Base-by-base conservation (phyloP, 2,797 vertebrate species). In the Esox lucius region DNA sequence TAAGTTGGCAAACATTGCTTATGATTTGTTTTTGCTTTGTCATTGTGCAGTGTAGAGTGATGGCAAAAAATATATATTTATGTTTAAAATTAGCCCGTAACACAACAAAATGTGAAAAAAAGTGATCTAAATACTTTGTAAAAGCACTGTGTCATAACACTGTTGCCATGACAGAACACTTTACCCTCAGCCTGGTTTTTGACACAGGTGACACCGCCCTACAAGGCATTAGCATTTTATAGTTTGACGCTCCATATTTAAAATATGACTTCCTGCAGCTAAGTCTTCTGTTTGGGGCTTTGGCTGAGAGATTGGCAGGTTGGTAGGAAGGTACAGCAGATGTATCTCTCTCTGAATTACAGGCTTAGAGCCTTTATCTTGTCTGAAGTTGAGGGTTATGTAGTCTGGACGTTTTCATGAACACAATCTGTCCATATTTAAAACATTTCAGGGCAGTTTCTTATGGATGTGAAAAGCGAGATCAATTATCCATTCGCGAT, bases 351-450 rank as follows among this genome's bases (percentile, higher is more conserved):
- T 51, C 17, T n/a, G n/a, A 39, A 61, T 56, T 69, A n/a, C 33
- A 35, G 67, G 12, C 33, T 80, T 68, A 28, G 59, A 39, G 81
- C 82, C 78, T 15, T 67, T 71, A 65, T 64, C 75, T n/a, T 31
- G 22, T 74, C 68, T 70, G 56, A 71, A 16, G 1, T 5, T 70
- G 78, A 84, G 77, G 71, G 74, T 76, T 74, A 72, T 51, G 80
- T 68, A 51, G 56, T 67, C 71, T 83, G 80, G 68, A 77, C 42
- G 24, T 42, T 15, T 78, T 61, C 17, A 39, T 74, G 56, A 49
- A 73, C 16, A 80, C 85, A 71, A 79, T 72, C 76, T 79, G 78
- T 65, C 48, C n/a, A 2, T 73, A 26, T 64, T 2, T 67, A 35
- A 33, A 39, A 31, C 59, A 24, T 67, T 4, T 6, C 5, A 19